Evolutionary conservation across 2,888 invertebrate species (phyloP).

Genomic region (Agrotis ipsilon): DNA sequence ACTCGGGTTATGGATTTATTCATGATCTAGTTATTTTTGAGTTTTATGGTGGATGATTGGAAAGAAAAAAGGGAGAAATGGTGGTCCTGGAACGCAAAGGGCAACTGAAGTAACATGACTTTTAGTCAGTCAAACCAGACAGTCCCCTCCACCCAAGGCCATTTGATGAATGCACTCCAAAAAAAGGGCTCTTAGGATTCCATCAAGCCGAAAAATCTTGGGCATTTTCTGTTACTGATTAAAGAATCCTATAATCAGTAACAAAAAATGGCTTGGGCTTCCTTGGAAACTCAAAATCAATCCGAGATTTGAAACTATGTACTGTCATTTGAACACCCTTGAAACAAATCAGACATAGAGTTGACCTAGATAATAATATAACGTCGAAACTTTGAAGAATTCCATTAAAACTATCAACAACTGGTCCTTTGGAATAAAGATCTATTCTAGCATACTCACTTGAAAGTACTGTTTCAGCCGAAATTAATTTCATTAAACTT

Average conservation of each 20-base stretch:
- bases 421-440: neutral
- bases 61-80: no score
- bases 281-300: no score
- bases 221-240: no score
- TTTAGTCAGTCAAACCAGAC: no score
- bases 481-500: neutral
- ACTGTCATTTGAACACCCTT: neutral
- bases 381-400: neutral
- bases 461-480: neutral
- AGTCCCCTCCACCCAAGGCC: no score
- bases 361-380: neutral
- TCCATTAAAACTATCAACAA: neutral
- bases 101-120: no score
- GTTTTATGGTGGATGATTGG: neutral
- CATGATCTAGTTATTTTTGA: neutral
- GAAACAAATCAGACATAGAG: neutral
- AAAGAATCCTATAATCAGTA: no score
- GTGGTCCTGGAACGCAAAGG: no score
- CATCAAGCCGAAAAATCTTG: no score
- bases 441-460: neutral
- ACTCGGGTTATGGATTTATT: slow-evolving; percentile 25
- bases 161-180: no score
- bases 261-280: no score
- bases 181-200: no score
- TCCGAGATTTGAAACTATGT: neutral